A percentile compares a stretch with the other conserved stretches of the same genome.
Conservation (phyloP, 2,888 invertebrate species). For the Leptura quadrifasciata region DNA sequence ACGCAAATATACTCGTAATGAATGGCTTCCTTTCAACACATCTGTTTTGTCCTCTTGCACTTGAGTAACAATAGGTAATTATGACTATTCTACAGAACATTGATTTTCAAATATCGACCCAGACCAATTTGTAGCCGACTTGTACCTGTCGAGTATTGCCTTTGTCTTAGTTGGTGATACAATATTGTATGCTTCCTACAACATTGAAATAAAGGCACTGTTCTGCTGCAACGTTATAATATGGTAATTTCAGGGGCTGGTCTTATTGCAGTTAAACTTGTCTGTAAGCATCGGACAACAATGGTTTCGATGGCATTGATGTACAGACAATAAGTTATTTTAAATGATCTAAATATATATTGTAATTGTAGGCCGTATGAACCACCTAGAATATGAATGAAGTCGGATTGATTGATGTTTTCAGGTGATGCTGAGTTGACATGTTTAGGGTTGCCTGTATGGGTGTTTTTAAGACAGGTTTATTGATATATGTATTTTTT, state of each 20-base stretch:
- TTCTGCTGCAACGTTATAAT: background rate
- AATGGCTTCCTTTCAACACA: background rate
- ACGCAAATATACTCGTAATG: no score
- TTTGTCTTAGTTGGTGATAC: conserved; percentile 4
- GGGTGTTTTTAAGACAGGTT: background rate
- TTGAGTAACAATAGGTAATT: background rate
- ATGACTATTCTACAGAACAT: background rate
- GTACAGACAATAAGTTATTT: background rate
- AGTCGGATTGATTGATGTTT: background rate
- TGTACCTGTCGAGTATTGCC: background rate
- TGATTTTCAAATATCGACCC: conserved; percentile 2
- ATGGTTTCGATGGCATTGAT: background rate
- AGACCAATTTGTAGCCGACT: background rate
- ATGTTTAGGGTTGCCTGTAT: background rate
- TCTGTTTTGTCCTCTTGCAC: background rate
- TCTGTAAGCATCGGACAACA: background rate
- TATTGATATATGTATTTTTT: background rate
- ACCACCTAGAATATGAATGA: background rate
- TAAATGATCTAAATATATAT: background rate
- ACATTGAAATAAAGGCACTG: background rate
- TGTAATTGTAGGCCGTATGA: background rate
- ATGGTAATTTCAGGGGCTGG: conserved; percentile 30
- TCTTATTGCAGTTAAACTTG: conserved; percentile 16
- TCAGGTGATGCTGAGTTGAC: background rate
- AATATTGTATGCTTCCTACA: conserved; percentile 23